Percentiles rank a stretch among this genome's conserved stretches.
phyloP scores from a whole-genome alignment of 2,888 invertebrate genomes.

The Drosophila mimica region DNA sequence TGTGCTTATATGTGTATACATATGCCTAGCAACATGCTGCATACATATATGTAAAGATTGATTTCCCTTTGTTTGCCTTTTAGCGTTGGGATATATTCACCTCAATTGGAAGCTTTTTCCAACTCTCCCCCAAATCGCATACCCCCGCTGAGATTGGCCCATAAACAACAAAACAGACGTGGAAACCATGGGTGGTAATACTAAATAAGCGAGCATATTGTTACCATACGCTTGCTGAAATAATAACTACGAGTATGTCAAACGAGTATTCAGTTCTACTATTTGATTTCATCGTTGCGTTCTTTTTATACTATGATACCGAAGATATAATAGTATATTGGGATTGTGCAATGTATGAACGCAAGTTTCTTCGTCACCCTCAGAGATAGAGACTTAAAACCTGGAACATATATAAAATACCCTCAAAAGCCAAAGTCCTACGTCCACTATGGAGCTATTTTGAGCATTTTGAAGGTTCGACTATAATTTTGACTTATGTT shows the following conservation, averaged over 20 bases:
- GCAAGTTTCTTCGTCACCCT: too few species aligned
- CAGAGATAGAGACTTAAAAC: too few species aligned
- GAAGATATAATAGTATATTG: too few species aligned
- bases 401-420: too few species aligned
- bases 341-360: too few species aligned
- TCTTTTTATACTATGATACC: neutral
- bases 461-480: too few species aligned
- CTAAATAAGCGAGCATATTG: constrained; percentile 48
- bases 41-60: constrained; percentile 71
- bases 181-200: constrained; percentile 60
- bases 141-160: constrained; percentile 33
- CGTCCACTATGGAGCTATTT: too few species aligned
- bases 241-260: constrained; percentile 59
- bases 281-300: constrained; percentile 47
- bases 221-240: constrained; percentile 52
- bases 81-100: constrained; percentile 59
- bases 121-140: constrained; percentile 4
- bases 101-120: constrained; percentile 44
- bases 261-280: constrained; percentile 48
- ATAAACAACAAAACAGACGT: constrained; percentile 44
- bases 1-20: constrained; percentile 27
- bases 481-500: too few species aligned
- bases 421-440: too few species aligned
- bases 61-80: constrained; percentile 77
- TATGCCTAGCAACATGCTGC: constrained; percentile 49